Conservation (phyloP, 2,888 invertebrate genomes). For the Troides helena region DNA sequence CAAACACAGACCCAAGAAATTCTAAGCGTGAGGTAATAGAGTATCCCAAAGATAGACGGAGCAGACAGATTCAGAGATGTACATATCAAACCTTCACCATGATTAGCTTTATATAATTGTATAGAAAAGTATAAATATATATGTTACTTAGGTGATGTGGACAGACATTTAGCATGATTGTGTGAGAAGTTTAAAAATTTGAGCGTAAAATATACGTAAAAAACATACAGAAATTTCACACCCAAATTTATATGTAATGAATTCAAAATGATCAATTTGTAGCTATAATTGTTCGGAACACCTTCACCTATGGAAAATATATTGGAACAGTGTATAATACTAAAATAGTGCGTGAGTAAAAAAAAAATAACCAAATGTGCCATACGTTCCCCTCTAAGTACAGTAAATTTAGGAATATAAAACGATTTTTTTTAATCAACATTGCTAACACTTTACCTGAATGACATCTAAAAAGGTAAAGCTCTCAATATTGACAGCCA, state of each 20-base stretch:
- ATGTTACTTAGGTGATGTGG: conserved; percentile 27
- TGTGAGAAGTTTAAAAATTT: conserved; percentile 3
- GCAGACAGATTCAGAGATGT: conserved; percentile 42
- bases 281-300: conserved; percentile 37
- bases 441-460: too few species aligned
- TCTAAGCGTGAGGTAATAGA: conserved; percentile 21
- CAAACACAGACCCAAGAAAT: conserved; percentile 14
- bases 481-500: too few species aligned
- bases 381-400: conserved; percentile 54
- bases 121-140: conserved; percentile 36
- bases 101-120: conserved; percentile 52
- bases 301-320: conserved; percentile 57
- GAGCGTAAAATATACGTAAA: conserved; percentile 20
- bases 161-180: conserved; percentile 19
- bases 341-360: conserved; percentile 63
- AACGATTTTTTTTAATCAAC: too few species aligned
- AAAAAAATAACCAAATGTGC: conserved; percentile 52
- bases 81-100: conserved; percentile 79
- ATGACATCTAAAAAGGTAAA: too few species aligned
- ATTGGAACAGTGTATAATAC: conserved; percentile 49
- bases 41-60: conserved; percentile 46
- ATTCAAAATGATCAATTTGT: conserved; percentile 5
- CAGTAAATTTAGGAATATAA: conserved; percentile 25
- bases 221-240: conserved; percentile 11
- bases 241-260: conserved; percentile 13